Base-by-base conservation (phyloP, 64 coral and sea anemone species). In the Stichodactyla mertensii region DNA sequence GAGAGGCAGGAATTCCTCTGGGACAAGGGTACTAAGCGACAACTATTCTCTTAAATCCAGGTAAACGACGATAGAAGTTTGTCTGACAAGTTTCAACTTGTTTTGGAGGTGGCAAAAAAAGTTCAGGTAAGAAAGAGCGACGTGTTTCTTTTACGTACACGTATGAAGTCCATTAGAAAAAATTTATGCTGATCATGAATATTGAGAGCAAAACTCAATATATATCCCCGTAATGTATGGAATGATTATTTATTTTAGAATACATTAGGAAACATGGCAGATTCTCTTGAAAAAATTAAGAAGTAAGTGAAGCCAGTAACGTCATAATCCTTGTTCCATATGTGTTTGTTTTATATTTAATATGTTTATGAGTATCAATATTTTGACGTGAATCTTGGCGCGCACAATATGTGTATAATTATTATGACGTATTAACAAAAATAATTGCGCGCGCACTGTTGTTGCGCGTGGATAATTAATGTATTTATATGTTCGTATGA, bases 1-100 rank as follows among this genome's bases (percentile, higher is more conserved):
- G 3, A 45, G 36, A 45, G 36, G 36, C 36, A 45, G 22, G 19
- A n/a, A n/a, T 66, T 66, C 7, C 62, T 66, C 22, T 6, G 62
- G 5, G 12, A 6, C 6, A 66, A 66, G 19, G 8, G 62, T 7
- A 23, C 22, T 62, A 62, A 15, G 8, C 14, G 2, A 16, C 19
- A 66, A n/a, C 22, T 7, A 66, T 6, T 66, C 59, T 61, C 18
- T 13, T 69, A 26, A 4, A 6, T 74, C 1, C 23, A 74, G 69
- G 24, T 31, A 13, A 31, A 85, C 24, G 94, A 96, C 10, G 94
- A 96, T 78, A 92, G 93, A 55, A 96, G 91, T 24, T 96, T 91
- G 94, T 96, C 94, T 18, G 94, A 96, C 88, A 96, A 90, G 64
- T 96, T 96, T 88, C 94, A 96, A 16, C 79, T 96, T 77, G 94